Conservation (phyloP, 2,113 vertebrate species). For the Forbesichthys agassizii region DNA sequence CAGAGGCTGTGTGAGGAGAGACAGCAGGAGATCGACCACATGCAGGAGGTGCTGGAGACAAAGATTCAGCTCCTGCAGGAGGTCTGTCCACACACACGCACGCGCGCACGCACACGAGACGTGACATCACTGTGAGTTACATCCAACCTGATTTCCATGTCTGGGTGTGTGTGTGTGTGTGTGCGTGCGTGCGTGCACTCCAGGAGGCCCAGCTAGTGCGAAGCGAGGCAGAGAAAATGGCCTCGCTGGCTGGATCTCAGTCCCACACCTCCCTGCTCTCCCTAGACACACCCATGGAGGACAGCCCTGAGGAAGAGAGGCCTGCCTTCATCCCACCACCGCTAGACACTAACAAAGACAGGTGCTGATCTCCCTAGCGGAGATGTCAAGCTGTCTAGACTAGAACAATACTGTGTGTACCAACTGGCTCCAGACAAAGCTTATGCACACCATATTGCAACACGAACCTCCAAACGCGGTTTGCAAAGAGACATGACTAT, state of each 20-base stretch:
- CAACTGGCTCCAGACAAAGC: too few relatives aligned
- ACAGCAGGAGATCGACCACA: constrained; percentile 87
- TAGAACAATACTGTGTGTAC: too few relatives aligned
- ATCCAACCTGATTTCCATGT: background rate
- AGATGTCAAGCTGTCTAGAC: too few relatives aligned
- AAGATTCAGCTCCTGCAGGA: constrained; percentile 91
- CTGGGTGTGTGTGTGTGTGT: constrained; percentile 1
- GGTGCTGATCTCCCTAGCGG: constrained; percentile 61
- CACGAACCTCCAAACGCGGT: too few relatives aligned
- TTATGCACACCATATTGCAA: too few relatives aligned
- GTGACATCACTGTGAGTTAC: background rate
- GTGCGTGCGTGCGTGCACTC: constrained; percentile 1
- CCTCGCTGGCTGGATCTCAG: constrained; percentile 79
- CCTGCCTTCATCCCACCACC: constrained; percentile 27
- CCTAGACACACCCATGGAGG: constrained; percentile 80
- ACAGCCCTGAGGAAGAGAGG: constrained; percentile 68
- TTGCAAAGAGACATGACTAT: too few relatives aligned
- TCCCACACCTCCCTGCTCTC: constrained; percentile 77
- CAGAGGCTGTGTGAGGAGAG: constrained; percentile 82
- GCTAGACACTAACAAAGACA: constrained; percentile 75
- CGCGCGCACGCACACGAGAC: background rate
- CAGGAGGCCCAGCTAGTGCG: constrained; percentile 89
- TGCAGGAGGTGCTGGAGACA: constrained; percentile 86
- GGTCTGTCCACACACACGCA: constrained; percentile 61
- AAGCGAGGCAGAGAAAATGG: constrained; percentile 80